Evolutionary conservation across 2,888 invertebrate genomes (phyloP).

Genomic region (Morinoia aosen): DNA sequence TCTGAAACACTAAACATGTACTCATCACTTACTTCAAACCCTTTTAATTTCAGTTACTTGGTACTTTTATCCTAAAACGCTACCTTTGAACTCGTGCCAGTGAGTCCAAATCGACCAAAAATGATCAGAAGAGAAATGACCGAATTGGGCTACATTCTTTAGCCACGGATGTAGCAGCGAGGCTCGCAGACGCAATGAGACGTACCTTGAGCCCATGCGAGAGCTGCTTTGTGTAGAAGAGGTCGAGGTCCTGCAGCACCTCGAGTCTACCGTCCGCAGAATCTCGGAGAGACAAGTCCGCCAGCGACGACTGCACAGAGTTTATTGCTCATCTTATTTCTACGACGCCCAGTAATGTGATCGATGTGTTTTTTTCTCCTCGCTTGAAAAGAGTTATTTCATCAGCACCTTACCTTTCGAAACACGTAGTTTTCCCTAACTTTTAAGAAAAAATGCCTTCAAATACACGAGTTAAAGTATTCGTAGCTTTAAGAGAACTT

Average conservation of each 20-base stretch:
- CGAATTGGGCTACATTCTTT: neutral
- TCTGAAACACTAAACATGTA: too few species aligned
- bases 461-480: neutral
- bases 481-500: neutral
- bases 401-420: neutral
- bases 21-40: too few species aligned
- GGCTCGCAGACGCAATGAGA: neutral
- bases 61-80: too few species aligned
- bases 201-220: slow-evolving; percentile 75
- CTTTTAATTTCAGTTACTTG: too few species aligned
- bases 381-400: neutral
- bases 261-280: slow-evolving; percentile 72
- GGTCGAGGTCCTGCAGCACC: slow-evolving; percentile 75
- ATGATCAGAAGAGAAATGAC: neutral
- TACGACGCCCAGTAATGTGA: neutral
- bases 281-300: slow-evolving; percentile 56
- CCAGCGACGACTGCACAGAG: slow-evolving; percentile 53
- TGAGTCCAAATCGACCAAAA: neutral
- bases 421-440: neutral
- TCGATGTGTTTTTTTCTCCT: neutral
- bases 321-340: slow-evolving; percentile 54
- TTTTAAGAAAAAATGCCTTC: neutral
- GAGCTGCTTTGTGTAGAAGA: slow-evolving; percentile 76
- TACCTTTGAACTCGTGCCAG: too few species aligned
- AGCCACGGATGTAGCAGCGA: neutral